Base-by-base conservation (phyloP, 2,797 vertebrate species). In the Cygnus olor region DNA sequence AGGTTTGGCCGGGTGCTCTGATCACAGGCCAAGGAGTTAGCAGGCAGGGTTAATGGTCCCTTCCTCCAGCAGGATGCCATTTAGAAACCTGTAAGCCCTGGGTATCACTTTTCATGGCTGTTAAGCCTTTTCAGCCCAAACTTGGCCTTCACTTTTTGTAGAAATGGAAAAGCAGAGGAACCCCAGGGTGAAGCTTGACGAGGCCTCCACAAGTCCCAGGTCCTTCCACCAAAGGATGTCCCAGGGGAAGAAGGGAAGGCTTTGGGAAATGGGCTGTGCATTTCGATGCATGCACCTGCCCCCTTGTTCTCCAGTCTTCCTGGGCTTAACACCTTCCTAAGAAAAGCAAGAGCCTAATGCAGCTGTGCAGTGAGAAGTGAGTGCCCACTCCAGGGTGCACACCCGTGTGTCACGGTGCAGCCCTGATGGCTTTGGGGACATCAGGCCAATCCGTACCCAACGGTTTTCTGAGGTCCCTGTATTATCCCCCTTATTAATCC, bases 351-450 rank as follows among this genome's bases (percentile, higher is more conserved):
- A 93, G 65, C 66, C 54, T 94, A 77, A 86, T 5, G 20, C 74
- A 89, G 53, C 64, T 76, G 30, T 80, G 40, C 80, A 73, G 64
- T 61, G 40, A 63, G 74, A 44, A 65, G 56, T 4, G 5, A 49
- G 47, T n/a, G 27, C 44, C 80, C 17, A 13, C 1, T 6, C 45
- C 65, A 40, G 60, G 65, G 61, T 11, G 12, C 81, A 16, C 32
- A 4, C 14, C 38, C 16, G 3, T 9, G 8, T 16, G 20, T 51
- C 0, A 0, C 15, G 20, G 12, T 40, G 36, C 6, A 2, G 19
- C 32, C 77, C 36, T 0, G 0, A 18, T 57, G 22, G 32, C 54
- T 61, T 70, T 45, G 28, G 17, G 28, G 60, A 34, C 3, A 1
- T n/a, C 42, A 58, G 47, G 18, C 27, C 17, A 38, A 8, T 60